Evolutionary conservation across 2,113 vertebrate genomes (phyloP).

Genomic region (Rhabdornis inornatus): DNA sequence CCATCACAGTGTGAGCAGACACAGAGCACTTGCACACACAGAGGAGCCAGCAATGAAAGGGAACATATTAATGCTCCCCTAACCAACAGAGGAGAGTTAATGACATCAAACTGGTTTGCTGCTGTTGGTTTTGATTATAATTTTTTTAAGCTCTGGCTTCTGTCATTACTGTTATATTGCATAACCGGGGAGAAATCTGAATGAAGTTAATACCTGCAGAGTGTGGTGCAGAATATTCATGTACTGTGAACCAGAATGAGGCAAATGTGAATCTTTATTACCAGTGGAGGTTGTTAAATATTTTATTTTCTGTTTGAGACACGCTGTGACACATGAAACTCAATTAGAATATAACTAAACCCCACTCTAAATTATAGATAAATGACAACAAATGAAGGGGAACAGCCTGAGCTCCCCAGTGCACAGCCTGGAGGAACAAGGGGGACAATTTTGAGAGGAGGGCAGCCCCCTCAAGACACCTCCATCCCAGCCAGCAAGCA

Average conservation of each 20-base stretch:
- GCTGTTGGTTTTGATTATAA: not conserved
- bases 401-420: not conserved
- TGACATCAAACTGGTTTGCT: not conserved
- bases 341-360: conserved; percentile 50
- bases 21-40: fast-evolving
- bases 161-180: conserved; percentile 39
- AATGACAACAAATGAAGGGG: conserved; percentile 23
- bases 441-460: not conserved
- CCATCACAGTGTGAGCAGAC: not conserved
- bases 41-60: not conserved
- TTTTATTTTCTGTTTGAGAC: conserved; percentile 65
- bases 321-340: conserved; percentile 50
- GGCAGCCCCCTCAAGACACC: not conserved
- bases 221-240: conserved; percentile 43
- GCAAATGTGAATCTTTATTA: conserved; percentile 66
- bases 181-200: conserved; percentile 55
- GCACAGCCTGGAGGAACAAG: not conserved
- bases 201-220: conserved; percentile 51
- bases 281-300: conserved; percentile 64
- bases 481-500: not conserved
- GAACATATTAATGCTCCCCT: not conserved
- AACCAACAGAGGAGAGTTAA: not conserved
- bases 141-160: conserved; percentile 25
- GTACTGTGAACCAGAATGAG: conserved; percentile 36
- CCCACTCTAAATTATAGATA: conserved; percentile 33